Evolutionary conservation across 1,140 invertebrate species (phyloP), one percentile per base, ranked within the genome.

Genomic region (Drosophila pectinifera): DNA sequence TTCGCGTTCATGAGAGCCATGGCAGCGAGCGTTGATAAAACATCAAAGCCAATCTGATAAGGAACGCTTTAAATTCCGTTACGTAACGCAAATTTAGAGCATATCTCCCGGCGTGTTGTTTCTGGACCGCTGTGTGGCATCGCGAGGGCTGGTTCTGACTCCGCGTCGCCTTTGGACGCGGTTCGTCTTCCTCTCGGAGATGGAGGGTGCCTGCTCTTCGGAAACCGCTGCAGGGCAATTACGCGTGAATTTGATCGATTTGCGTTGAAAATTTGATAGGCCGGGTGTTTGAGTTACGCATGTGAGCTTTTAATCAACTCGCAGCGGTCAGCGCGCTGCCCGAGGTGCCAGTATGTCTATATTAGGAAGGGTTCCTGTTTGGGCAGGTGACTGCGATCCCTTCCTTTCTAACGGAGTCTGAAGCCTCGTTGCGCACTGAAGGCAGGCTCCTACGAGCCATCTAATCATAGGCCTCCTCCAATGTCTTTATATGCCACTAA

Each of bases 21-120:
- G 54, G 20, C 67, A 55, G 62, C 58, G 48, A 77, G 74, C 86
- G 86, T 90, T 90, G 81, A 90, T 90, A 90, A 90, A 86, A 73
- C 57, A 84, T 88, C 64, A 88, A 88, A 72, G 63, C 89, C 77
- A 91, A 91, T 91, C 82, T 88, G 88, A 91, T 91, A 91, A 91
- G 83, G 53, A 84, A 88, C 88, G 88, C 82, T 91, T 91, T 91
- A 88, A 91, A 88, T 91, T 91, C 82, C 88, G 84, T 91, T 91
- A 91, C 88, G 88, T 88, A 88, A 91, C 88, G 88, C 88, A 84
- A 91, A 91, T 91, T 91, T 91, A 88, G 83, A 91, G 78, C 78
- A 72, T 76, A 67, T 78, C 75, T 67, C 39, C 41, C 13, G 36
- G 16, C 41, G 24, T 10, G 36, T 49, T 34, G 28, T 36, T 38